Conservation (phyloP, 2,888 invertebrate genomes). For the Xylota segnis region DNA sequence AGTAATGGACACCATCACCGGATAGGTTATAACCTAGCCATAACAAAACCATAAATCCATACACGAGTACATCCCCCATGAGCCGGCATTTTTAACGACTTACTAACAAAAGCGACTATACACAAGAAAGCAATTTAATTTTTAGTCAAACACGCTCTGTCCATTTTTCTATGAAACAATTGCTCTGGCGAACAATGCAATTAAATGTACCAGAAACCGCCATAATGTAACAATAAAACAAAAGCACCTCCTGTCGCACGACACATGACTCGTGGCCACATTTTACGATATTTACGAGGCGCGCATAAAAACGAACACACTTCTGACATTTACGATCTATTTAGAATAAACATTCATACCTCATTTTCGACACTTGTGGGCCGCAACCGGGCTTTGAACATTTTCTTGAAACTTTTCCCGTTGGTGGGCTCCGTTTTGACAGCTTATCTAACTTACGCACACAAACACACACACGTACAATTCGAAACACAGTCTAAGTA, state of each 20-base stretch:
- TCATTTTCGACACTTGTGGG: conserved; percentile 81
- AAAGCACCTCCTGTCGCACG: conserved; percentile 9
- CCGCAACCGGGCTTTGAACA: conserved; percentile 83
- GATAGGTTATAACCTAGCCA: too few species aligned
- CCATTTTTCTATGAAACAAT: conserved; percentile 4
- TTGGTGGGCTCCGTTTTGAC: conserved; percentile 80
- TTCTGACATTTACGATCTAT: neutral
- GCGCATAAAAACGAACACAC: neutral
- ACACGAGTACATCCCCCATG: too few species aligned
- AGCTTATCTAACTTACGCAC: conserved; percentile 51
- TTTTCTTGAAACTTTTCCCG: conserved; percentile 80
- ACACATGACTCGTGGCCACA: conserved; percentile 1
- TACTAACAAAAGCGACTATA: neutral
- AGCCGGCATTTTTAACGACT: too few species aligned
- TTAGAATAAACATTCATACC: conserved; percentile 79
- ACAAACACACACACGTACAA: conserved; percentile 11
- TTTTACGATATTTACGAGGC: conserved; percentile 6
- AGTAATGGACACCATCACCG: too few species aligned
- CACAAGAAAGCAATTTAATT: neutral
- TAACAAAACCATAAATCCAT: too few species aligned
- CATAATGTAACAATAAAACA: conserved; percentile 3
- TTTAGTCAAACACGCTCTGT: neutral
- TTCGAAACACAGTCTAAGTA: neutral
- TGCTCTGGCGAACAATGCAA: conserved; percentile 17
- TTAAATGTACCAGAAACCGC: conserved; percentile 18